Conservation (phyloP, 2,113 vertebrate genomes). For the Poicephalus gulielmi region DNA sequence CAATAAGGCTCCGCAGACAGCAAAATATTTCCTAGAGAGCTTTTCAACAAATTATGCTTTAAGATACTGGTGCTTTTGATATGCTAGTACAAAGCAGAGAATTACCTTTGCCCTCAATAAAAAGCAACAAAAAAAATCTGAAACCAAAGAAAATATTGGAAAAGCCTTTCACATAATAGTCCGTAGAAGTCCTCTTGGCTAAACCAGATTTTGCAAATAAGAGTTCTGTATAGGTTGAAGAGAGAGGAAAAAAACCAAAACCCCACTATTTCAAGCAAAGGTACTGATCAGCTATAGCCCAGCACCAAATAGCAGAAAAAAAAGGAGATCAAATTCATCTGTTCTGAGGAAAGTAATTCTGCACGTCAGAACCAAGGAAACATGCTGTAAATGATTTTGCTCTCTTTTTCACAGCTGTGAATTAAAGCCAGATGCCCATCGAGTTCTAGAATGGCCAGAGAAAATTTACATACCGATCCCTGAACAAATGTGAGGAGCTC, state of each 20-base stretch:
- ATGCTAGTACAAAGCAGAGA: constrained; percentile 29
- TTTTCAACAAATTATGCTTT: constrained; percentile 28
- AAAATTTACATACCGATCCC: constrained; percentile 33
- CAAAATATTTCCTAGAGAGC: constrained; percentile 38
- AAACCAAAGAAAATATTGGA: constrained; percentile 35
- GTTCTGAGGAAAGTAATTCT: constrained; percentile 41
- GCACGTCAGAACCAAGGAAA: constrained; percentile 59
- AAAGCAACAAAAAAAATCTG: constrained; percentile 30
- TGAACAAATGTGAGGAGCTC: constrained; percentile 56
- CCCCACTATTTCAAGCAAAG: constrained; percentile 40
- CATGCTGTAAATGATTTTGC: constrained; percentile 42
- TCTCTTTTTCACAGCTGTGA: constrained; percentile 47
- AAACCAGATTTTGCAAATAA: constrained; percentile 55
- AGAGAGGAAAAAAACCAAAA: constrained; percentile 14
- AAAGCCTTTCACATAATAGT: constrained; percentile 62
- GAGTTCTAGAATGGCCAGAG: constrained; percentile 57
- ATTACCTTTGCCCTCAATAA: constrained; percentile 36
- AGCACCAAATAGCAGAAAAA: constrained; percentile 34
- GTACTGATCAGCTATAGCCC: not conserved
- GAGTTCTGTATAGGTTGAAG: constrained; percentile 56
- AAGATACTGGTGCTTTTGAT: constrained; percentile 19
- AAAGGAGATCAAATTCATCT: constrained; percentile 25
- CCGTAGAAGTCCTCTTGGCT: constrained; percentile 70
- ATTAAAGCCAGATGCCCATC: constrained; percentile 58
- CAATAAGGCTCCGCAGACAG: constrained; percentile 61